Base-by-base conservation (phyloP, 2,113 vertebrate species). In the Columba livia region DNA sequence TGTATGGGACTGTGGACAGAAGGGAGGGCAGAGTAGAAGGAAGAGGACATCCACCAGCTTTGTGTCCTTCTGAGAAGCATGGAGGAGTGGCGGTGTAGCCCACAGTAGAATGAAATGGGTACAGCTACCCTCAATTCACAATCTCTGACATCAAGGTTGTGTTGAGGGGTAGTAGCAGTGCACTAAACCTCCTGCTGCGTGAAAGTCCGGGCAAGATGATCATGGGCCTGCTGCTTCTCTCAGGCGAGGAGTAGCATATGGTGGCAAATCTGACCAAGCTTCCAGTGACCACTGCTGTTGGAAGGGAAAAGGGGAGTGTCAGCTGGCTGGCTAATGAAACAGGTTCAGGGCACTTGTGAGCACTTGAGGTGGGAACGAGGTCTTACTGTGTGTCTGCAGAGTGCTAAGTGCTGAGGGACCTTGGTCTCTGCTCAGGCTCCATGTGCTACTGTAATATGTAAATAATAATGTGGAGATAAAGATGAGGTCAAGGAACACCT, bases 401-500 rank as follows among this genome's bases (percentile, higher is more conserved):
- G 66, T 12, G 31, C 36, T 3, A 20, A n/a, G 26, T 10, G 9
- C 69, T 10, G 2, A 57, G 87, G 65, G 53, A 71, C 81, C 66
- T 54, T 79, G 70, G 11, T 79, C 67, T 77, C 48, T 79, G 78
- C 56, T 7, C 51, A 50, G 89, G 42, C 20, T 74, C 77, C 10
- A 0, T 25, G 74, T n/a, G 87, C 93, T 89, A 85, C 93, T 85
- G 56, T 47, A 79, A 62, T 42, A 62, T 42, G 40, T 70, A 82
- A 79, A 85, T 40, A 85, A 69, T 51, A 47, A 69, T 0, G 12
- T 62, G 71, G 71, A 85, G 91, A 85, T 93, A 94, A 89, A 48
- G 54, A 5, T 47, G 51, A 93, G 91, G 94, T 95, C 85, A 82
- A 77, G 89, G 81, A 89, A 73, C 36, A 26, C 91, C 74, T 85